Percentiles rank a stretch among this genome's conserved stretches.
These are phyloP conservation scores for Brachionus sp. DNA, from an alignment of 1,140 invertebrate genomes.

Conservation along the genomic window DNA sequence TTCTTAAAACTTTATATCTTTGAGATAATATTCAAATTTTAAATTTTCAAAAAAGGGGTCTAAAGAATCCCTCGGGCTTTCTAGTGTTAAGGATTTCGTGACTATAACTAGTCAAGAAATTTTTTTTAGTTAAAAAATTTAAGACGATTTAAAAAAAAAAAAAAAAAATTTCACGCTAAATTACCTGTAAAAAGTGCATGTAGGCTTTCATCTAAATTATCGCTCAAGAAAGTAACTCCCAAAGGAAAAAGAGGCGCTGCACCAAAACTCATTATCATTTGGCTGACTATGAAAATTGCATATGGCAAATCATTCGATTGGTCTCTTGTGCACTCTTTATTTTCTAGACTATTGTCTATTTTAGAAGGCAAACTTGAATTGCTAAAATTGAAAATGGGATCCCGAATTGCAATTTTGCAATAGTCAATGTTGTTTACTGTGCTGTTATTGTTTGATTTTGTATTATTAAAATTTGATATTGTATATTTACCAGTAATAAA, in stretches of 20 bases:
- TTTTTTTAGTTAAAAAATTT: too few relatives aligned
- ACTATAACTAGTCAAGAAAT: too few relatives aligned
- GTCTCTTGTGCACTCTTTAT: slow-evolving; percentile 37
- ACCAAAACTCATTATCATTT: slow-evolving; percentile 50
- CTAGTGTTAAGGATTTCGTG: too few relatives aligned
- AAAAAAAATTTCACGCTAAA: too few relatives aligned
- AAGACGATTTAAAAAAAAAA: too few relatives aligned
- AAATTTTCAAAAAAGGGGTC: too few relatives aligned
- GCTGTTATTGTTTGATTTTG: slow-evolving; percentile 34
- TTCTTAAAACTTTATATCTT: too few relatives aligned
- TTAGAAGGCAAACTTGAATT: not conserved
- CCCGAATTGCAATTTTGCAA: slow-evolving; percentile 27
- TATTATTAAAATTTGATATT: slow-evolving; percentile 40
- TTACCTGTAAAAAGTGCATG: slow-evolving; percentile 51
- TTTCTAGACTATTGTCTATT: not conserved
- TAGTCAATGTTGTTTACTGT: not conserved
- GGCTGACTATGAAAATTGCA: slow-evolving; percentile 49
- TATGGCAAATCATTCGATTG: slow-evolving; percentile 17
- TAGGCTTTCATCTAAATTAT: slow-evolving; percentile 49
- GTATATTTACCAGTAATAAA: slow-evolving; percentile 46
- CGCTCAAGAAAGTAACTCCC: slow-evolving; percentile 51
- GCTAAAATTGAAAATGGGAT: not conserved
- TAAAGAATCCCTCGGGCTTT: too few relatives aligned
- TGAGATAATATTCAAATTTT: too few relatives aligned
- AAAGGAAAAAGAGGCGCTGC: slow-evolving; percentile 51